phyloP scores from a whole-genome alignment of 2,113 vertebrate species.

The Clarias macrocephalus region DNA sequence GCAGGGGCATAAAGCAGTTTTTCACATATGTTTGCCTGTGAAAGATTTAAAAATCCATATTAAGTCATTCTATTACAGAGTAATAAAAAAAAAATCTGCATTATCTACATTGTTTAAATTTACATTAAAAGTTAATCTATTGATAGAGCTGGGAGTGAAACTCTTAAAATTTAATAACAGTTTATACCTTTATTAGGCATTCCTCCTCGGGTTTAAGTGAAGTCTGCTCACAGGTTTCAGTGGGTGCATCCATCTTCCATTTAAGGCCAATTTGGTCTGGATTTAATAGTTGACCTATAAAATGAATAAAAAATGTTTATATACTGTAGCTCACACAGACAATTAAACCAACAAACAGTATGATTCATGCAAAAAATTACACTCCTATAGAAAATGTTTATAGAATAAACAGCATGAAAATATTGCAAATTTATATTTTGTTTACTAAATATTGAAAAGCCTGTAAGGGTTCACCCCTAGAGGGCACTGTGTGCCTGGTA shows the following conservation, averaged over 20 bases:
- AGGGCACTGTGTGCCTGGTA: too few relatives aligned
- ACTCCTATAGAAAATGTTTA: not conserved
- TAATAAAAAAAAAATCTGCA: not conserved
- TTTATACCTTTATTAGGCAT: conserved; percentile 57
- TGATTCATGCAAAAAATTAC: not conserved
- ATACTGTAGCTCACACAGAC: too few relatives aligned
- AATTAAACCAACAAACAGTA: too few relatives aligned
- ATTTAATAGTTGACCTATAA: conserved; percentile 53
- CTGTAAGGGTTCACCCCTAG: not conserved
- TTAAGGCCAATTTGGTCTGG: conserved; percentile 66
- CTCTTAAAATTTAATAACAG: not conserved
- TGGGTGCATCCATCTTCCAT: conserved; percentile 77
- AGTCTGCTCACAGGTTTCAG: conserved; percentile 73
- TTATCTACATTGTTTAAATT: not conserved
- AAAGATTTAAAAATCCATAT: conserved; percentile 17
- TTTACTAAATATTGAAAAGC: not conserved
- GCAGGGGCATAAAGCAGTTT: conserved; percentile 66
- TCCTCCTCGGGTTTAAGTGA: accelerated
- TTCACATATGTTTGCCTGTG: conserved; percentile 66
- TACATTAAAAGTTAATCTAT: not conserved
- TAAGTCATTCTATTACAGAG: not conserved
- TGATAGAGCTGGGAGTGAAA: not conserved
- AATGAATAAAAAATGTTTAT: not conserved
- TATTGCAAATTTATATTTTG: not conserved
- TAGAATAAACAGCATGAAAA: not conserved